Conservation (phyloP, 1,140 invertebrate species). For the Paraescarpia echinospica region DNA sequence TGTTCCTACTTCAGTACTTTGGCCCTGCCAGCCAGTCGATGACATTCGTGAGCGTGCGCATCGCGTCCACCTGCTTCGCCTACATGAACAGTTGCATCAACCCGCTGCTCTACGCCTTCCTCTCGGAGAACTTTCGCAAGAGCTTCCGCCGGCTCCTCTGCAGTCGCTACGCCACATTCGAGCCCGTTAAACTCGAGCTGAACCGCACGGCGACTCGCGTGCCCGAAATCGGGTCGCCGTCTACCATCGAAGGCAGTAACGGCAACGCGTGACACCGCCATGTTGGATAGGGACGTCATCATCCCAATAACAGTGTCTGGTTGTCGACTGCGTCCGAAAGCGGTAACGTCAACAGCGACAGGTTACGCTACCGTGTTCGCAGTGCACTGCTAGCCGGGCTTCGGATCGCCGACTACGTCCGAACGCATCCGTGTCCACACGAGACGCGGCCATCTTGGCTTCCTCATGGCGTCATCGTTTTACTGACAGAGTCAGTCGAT, state of each 20-base stretch:
- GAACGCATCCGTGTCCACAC: neutral
- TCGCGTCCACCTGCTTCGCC: slow-evolving; percentile 75
- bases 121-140: slow-evolving; percentile 28
- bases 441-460: neutral
- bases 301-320: neutral
- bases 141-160: slow-evolving; percentile 27
- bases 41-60: slow-evolving; percentile 71
- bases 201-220: neutral
- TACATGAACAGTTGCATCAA: slow-evolving; percentile 30
- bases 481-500: neutral
- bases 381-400: too few species aligned
- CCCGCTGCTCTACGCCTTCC: slow-evolving; percentile 29
- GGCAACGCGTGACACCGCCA: neutral
- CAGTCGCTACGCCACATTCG: neutral
- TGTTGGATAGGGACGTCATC: neutral
- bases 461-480: neutral
- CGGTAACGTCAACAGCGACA: too few species aligned
- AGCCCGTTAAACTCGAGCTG: slow-evolving; percentile 15
- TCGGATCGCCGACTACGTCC: too few species aligned
- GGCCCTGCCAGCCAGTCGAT: slow-evolving; percentile 58
- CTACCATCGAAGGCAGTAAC: neutral
- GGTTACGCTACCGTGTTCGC: too few species aligned
- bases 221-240: neutral
- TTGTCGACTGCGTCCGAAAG: neutral
- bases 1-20: slow-evolving; percentile 57